Percentiles rank a stretch among this genome's conserved stretches.
These are phyloP conservation scores for Mola mola DNA, from an alignment of 2,113 vertebrate species.

Conservation along the genomic window DNA sequence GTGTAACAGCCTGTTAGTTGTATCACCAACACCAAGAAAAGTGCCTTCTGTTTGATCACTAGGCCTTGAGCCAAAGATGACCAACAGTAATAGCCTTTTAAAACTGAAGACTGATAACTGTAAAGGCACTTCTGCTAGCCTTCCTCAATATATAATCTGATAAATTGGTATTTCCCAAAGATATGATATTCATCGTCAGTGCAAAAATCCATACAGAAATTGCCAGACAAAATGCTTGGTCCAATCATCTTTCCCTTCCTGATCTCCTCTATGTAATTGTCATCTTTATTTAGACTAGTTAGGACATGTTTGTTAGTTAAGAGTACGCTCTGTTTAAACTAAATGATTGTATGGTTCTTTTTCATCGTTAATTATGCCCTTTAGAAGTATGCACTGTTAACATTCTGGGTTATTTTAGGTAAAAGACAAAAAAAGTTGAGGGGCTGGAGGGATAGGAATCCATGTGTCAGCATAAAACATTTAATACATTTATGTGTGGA, in stretches of 20 bases:
- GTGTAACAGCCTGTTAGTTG: slow-evolving; percentile 75
- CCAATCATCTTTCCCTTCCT: slow-evolving; percentile 24
- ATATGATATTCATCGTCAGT: slow-evolving; percentile 37
- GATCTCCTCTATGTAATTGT: slow-evolving; percentile 34
- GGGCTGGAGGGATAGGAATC: slow-evolving; percentile 65
- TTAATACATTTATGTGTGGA: slow-evolving; percentile 71
- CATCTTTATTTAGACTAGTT: slow-evolving; percentile 51
- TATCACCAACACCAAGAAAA: slow-evolving; percentile 78
- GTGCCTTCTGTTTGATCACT: slow-evolving; percentile 84
- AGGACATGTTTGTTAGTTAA: slow-evolving; percentile 51
- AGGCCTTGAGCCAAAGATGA: slow-evolving; percentile 78
- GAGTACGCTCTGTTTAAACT: slow-evolving; percentile 56
- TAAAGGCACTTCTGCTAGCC: slow-evolving; percentile 59
- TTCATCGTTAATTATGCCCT: slow-evolving; percentile 57
- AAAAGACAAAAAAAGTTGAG: slow-evolving; percentile 38
- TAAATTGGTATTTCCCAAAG: slow-evolving; percentile 64
- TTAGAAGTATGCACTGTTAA: slow-evolving; percentile 81
- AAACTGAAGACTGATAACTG: slow-evolving; percentile 50
- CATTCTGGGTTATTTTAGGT: slow-evolving; percentile 70
- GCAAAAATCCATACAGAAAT: slow-evolving; percentile 29
- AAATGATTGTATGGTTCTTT: slow-evolving; percentile 65
- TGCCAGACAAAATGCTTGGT: slow-evolving; percentile 41
- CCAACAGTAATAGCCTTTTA: slow-evolving; percentile 71
- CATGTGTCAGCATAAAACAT: slow-evolving; percentile 67
- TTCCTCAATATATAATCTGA: slow-evolving; percentile 54